phyloP scores from a whole-genome alignment of 2,797 vertebrate genomes.

The Benthosema pterotum region DNA sequence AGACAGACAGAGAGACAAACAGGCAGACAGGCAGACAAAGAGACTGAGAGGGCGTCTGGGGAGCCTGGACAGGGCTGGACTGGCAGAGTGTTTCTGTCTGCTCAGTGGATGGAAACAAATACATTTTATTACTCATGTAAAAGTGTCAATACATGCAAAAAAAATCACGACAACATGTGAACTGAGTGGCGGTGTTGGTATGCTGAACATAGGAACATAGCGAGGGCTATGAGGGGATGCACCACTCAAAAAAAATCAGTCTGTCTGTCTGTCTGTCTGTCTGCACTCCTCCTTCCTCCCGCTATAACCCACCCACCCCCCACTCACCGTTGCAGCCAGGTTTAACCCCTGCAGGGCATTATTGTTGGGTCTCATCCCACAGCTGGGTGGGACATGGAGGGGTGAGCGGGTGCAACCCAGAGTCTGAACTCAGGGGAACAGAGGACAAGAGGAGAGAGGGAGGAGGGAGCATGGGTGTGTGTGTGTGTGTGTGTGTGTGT shows the following conservation, averaged over 20 bases:
- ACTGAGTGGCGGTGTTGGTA: too few relatives aligned
- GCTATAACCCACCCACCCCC: conserved; percentile 20
- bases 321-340: conserved; percentile 33
- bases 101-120: too few relatives aligned
- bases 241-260: too few relatives aligned
- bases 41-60: too few relatives aligned
- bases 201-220: too few relatives aligned
- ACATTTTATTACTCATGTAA: too few relatives aligned
- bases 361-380: background rate
- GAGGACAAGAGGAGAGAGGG: conserved; percentile 2
- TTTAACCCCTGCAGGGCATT: conserved; percentile 57
- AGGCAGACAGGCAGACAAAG: too few relatives aligned
- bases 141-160: too few relatives aligned
- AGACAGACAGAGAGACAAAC: background rate
- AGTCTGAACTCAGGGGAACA: background rate
- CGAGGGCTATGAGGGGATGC: too few relatives aligned
- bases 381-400: conserved; percentile 60
- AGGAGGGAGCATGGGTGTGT: conserved; percentile 7
- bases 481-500: conserved; percentile 19
- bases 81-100: too few relatives aligned
- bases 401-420: conserved; percentile 11
- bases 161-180: too few relatives aligned
- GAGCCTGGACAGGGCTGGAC: too few relatives aligned
- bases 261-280: conserved; percentile 19
- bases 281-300: conserved; percentile 14